Base-by-base conservation (phyloP, 2,888 invertebrate genomes). In the Pseudanteris insignis region DNA sequence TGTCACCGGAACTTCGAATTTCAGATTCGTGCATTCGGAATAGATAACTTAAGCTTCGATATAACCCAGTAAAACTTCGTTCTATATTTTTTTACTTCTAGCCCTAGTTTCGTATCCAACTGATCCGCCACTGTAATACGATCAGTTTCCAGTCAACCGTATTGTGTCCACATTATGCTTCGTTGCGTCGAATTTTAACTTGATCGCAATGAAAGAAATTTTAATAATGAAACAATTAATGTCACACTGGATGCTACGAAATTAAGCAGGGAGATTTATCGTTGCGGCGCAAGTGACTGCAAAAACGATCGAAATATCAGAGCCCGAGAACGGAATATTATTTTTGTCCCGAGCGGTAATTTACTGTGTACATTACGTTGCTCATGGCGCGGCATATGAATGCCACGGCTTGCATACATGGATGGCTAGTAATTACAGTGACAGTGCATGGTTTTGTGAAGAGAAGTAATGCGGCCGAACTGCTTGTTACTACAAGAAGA, bases 391-490 rank as follows among this genome's bases (percentile, higher is more conserved):
- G 46, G 63, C 54, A 64, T 65, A 63, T 51, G 50, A 65, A 64
- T 63, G 61, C 53, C 54, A 54, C 34, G 14, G 61, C 61, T 63
- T 62, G 64, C 61, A 64, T 65, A 67, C 46, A 65, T 54, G 55
- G 61, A 30, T n/a, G 26, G 26, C 26, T 64, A 65, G 69, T 71
- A 74, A 71, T 73, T 74, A 72, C 72, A 53, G 66, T 67, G 72
- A 72, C 68, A 67, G 65, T 54, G 55, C 60, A 54, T 32, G 68
- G 75, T 76, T 76, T 75, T 75, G 70, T 62, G 46, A 62, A 50
- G 69, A 63, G 65, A 68, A 59, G 72, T 72, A 76, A 75, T 71
- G 70, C 73, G 69, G 73, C 72, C 71, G 66, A 67, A 59, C 57
- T 62, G 65, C 62, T 57, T 60, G 60, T 60, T 54, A 37, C 33